These are phyloP conservation scores for Lasioglossum pauxillum DNA, from an alignment of 2,888 invertebrate species.

Conservation along the genomic window DNA sequence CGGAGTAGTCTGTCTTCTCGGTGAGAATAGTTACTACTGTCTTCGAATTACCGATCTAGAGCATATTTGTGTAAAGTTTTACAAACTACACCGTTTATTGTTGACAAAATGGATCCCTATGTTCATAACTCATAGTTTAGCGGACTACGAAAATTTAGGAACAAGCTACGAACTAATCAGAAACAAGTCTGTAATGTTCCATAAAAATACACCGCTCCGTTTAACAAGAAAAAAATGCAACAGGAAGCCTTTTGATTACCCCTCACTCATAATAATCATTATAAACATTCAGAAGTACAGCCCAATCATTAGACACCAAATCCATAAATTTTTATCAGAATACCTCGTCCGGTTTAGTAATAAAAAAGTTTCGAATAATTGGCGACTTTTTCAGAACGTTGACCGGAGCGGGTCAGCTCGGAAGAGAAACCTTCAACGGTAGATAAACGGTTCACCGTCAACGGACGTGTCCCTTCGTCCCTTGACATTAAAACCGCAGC, in stretches of 20 bases:
- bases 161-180: neutral
- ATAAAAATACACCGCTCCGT: neutral
- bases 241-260: neutral
- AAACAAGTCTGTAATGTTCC: neutral
- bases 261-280: neutral
- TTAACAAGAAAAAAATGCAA: neutral
- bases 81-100: neutral
- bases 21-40: neutral
- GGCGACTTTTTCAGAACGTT: neutral
- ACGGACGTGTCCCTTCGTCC: constrained; percentile 30
- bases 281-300: neutral
- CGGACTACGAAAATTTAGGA: neutral
- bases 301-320: neutral
- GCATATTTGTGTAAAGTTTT: neutral
- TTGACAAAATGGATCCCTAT: neutral
- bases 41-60: neutral
- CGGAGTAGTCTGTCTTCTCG: neutral
- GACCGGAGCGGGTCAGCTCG: neutral
- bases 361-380: neutral
- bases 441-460: constrained; percentile 6
- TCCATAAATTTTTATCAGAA: neutral
- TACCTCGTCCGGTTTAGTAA: neutral
- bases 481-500: constrained; percentile 45
- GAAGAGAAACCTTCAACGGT: neutral
- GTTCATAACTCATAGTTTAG: neutral